Evolutionary conservation across 2,797 vertebrate genomes (phyloP).

Genomic region (Leptoclinus maculatus): DNA sequence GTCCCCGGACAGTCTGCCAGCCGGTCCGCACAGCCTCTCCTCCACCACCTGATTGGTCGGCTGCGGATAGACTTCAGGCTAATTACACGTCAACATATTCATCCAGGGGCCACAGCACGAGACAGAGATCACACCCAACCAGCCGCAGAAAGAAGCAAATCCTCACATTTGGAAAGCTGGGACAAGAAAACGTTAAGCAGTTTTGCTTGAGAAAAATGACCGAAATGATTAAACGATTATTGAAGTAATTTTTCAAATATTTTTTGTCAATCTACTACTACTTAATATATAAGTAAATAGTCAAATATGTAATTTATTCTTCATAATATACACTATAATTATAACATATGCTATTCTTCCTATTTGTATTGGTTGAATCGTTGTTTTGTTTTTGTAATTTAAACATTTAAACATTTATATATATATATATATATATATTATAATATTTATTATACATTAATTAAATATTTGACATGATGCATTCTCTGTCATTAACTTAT

Average conservation of each 20-base stretch:
- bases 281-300: not conserved
- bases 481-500: not conserved
- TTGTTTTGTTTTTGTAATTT: not conserved
- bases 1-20: conserved; percentile 49
- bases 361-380: not conserved
- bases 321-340: not conserved
- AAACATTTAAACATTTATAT: not conserved
- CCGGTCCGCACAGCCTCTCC: conserved; percentile 66
- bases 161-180: not conserved
- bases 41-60: conserved; percentile 74
- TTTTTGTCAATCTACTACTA: not conserved
- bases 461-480: not conserved
- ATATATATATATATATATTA: not conserved
- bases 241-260: not conserved
- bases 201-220: not conserved
- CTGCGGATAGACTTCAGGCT: conserved; percentile 33
- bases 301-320: not conserved
- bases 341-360: not conserved
- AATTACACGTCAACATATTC: conserved; percentile 53
- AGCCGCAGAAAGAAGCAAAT: not conserved
- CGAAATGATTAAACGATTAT: not conserved
- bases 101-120: conserved; percentile 15
- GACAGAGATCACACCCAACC: not conserved
- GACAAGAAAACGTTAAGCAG: no score
- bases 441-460: not conserved